Conservation (phyloP, 2,113 vertebrate species). For the Equus przewalskii region DNA sequence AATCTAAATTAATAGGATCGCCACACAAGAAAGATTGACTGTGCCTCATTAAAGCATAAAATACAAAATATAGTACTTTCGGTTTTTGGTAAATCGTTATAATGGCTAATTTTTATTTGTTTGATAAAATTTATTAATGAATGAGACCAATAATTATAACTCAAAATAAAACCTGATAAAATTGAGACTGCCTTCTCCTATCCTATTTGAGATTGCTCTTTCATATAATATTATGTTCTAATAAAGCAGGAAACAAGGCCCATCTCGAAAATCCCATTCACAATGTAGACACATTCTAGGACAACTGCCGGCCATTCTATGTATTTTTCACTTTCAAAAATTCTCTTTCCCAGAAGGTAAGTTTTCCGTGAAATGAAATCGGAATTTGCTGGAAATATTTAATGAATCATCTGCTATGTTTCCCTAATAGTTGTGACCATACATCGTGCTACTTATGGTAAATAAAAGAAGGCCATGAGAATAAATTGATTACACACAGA, state of each 20-base stretch:
- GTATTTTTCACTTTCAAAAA: slow-evolving; percentile 35
- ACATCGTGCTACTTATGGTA: not conserved
- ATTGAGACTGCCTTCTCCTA: not conserved
- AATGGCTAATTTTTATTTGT: slow-evolving; percentile 67
- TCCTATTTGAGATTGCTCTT: not conserved
- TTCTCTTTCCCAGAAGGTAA: not conserved
- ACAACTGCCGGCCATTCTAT: not conserved
- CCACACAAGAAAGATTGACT: slow-evolving; percentile 70
- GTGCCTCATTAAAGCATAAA: slow-evolving; percentile 66
- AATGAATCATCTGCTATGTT: not conserved
- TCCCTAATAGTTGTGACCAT: not conserved
- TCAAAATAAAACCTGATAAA: slow-evolving; percentile 56
- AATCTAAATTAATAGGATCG: slow-evolving; percentile 59
- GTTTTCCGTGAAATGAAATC: slow-evolving; percentile 4
- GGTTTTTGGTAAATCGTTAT: slow-evolving; percentile 53
- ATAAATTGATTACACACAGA: not conserved
- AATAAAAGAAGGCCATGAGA: not conserved
- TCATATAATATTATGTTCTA: not conserved
- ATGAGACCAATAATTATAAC: slow-evolving; percentile 67
- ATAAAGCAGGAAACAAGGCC: not conserved
- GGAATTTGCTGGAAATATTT: not conserved
- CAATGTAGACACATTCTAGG: not conserved
- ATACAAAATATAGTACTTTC: slow-evolving; percentile 40
- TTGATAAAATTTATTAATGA: slow-evolving; percentile 69
- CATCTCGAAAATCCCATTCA: not conserved